Evolutionary conservation across 2,797 vertebrate species (phyloP).

Genomic region (Sandelia bainsii): DNA sequence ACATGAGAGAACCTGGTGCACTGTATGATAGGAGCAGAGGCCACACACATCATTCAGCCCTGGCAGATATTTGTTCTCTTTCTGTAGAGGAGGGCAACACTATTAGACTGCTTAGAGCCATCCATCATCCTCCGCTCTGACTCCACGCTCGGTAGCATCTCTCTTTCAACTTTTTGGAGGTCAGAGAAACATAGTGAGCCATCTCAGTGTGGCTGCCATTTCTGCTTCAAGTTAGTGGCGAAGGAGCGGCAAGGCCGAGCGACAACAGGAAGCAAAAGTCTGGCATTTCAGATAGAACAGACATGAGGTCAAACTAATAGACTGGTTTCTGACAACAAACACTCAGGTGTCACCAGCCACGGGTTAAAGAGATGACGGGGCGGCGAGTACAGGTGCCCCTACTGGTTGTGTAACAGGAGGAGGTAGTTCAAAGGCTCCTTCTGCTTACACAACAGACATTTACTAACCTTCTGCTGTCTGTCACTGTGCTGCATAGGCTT

Average conservation of each 20-base stretch:
- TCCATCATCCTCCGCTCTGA: constrained; percentile 66
- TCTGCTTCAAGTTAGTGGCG: constrained; percentile 40
- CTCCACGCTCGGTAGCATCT: constrained; percentile 48
- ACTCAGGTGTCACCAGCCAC: constrained; percentile 60
- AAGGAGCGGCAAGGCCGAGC: constrained; percentile 30
- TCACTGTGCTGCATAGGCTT: constrained; percentile 30
- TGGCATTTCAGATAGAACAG: constrained; percentile 65
- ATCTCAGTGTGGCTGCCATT: constrained; percentile 75
- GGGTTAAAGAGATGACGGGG: constrained; percentile 67
- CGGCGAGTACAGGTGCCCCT: constrained; percentile 53
- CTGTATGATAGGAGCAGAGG: constrained; percentile 46
- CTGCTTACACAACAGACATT: constrained; percentile 72
- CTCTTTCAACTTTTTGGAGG: constrained; percentile 77
- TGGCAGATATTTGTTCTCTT: constrained; percentile 72
- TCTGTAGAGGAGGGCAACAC: constrained; percentile 60
- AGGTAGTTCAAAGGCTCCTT: constrained; percentile 67
- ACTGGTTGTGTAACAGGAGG: constrained; percentile 66
- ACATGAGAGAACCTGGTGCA: constrained; percentile 43
- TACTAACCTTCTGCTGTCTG: constrained; percentile 56
- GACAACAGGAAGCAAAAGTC: constrained; percentile 39
- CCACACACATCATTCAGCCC: constrained; percentile 64
- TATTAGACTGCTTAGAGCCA: constrained; percentile 63
- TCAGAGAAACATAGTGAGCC: constrained; percentile 71
- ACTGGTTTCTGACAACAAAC: constrained; percentile 70
- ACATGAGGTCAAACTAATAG: constrained; percentile 73